phyloP scores from a whole-genome alignment of 2,113 vertebrate genomes.

The Plectropomus leopardus region DNA sequence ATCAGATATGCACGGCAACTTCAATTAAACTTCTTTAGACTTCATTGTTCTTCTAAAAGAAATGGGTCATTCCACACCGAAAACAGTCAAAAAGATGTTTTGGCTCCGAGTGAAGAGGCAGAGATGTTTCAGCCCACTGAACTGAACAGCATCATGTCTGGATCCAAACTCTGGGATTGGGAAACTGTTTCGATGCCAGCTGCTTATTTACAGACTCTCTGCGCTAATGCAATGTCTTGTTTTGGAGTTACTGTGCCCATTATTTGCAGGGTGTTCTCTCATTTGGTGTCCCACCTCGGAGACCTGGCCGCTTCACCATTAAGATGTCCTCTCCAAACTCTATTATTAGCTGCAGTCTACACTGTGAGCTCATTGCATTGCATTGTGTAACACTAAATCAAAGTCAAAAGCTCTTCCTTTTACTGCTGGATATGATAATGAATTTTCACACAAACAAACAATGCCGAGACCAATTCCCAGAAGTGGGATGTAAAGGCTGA shows the following conservation, averaged over 20 bases:
- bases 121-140: conserved; percentile 74
- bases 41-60: conserved; percentile 68
- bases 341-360: conserved; percentile 29
- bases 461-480: conserved; percentile 21
- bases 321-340: conserved; percentile 24
- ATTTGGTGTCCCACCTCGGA: conserved; percentile 25
- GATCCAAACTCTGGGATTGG: conserved; percentile 66
- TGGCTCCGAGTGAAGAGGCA: conserved; percentile 65
- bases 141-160: conserved; percentile 63
- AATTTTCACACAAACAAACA: conserved; percentile 39
- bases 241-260: conserved; percentile 50
- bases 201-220: conserved; percentile 68
- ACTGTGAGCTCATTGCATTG: conserved; percentile 28
- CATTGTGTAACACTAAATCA: conserved; percentile 33
- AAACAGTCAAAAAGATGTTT: conserved; percentile 66
- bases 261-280: conserved; percentile 53
- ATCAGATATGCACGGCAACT: conserved; percentile 74
- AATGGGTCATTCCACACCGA: conserved; percentile 71
- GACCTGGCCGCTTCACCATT: conserved; percentile 29
- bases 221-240: conserved; percentile 57
- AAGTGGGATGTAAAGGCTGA: conserved; percentile 48
- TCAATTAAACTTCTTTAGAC: conserved; percentile 74
- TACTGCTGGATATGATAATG: conserved; percentile 34
- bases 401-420: conserved; percentile 28
- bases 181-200: conserved; percentile 57